Conservation (phyloP, 2,113 vertebrate species). For the Glareola pratincola region DNA sequence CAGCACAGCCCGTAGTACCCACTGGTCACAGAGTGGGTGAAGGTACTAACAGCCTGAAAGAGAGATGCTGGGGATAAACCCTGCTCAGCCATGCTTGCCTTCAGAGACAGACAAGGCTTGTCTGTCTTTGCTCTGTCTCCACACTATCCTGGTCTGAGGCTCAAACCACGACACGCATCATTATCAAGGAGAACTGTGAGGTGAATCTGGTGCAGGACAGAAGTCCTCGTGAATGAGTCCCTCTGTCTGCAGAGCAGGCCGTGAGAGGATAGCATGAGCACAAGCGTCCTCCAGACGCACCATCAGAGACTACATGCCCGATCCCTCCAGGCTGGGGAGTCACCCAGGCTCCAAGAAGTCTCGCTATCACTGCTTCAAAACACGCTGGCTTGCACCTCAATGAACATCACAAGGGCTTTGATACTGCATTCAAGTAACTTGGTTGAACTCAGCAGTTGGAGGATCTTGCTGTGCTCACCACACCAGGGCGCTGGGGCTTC, state of each 20-base stretch:
- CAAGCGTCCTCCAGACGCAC: not conserved
- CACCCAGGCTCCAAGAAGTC: slow-evolving; percentile 54
- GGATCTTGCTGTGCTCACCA: not conserved
- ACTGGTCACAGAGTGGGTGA: not conserved
- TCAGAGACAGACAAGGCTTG: not conserved
- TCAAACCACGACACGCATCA: not conserved
- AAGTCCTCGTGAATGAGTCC: not conserved
- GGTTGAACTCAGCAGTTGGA: not conserved
- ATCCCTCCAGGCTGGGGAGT: slow-evolving; percentile 60
- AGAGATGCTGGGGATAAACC: not conserved
- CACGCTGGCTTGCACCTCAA: slow-evolving; percentile 33
- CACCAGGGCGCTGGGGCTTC: not conserved
- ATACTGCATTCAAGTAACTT: slow-evolving; percentile 11
- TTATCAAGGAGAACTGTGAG: not conserved
- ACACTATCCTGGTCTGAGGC: not conserved
- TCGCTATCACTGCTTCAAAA: slow-evolving; percentile 58
- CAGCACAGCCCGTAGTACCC: not conserved
- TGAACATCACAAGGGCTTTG: slow-evolving; percentile 46
- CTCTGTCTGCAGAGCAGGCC: not conserved
- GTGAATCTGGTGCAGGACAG: not conserved
- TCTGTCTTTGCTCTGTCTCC: not conserved
- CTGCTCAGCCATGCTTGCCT: not conserved
- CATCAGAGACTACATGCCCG: not conserved
- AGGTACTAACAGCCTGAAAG: not conserved
- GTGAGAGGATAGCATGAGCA: not conserved